phyloP scores from a whole-genome alignment of 2,888 invertebrate genomes.

The Colletes collaris region DNA sequence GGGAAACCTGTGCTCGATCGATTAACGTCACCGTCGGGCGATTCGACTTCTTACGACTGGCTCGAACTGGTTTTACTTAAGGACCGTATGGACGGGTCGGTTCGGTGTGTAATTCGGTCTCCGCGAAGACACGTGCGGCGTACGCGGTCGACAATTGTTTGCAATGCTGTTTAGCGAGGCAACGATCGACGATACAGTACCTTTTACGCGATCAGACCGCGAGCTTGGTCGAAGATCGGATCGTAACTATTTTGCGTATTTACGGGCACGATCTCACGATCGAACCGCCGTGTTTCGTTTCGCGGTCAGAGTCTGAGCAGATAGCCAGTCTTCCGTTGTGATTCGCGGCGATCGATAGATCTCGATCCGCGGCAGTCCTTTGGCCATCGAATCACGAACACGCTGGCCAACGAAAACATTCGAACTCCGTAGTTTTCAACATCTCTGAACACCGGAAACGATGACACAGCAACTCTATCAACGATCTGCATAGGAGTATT shows the following conservation, averaged over 20 bases:
- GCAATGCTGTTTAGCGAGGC: conserved; percentile 29
- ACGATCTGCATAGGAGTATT: too few relatives aligned
- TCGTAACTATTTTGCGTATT: conserved; percentile 8
- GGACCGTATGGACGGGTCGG: conserved; percentile 7
- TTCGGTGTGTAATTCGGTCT: conserved; percentile 33
- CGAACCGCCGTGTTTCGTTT: background rate
- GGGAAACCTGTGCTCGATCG: conserved; percentile 50
- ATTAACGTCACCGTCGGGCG: conserved; percentile 57
- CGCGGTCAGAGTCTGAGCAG: background rate
- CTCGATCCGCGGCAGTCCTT: too few relatives aligned
- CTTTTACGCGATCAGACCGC: background rate
- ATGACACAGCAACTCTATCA: too few relatives aligned
- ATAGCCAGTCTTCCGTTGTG: background rate
- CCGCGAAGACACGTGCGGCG: conserved; percentile 9
- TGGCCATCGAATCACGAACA: too few relatives aligned
- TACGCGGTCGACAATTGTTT: conserved; percentile 31
- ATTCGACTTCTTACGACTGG: conserved; percentile 56
- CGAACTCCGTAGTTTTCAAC: too few relatives aligned
- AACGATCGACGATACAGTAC: conserved; percentile 13
- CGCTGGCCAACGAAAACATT: too few relatives aligned
- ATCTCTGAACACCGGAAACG: too few relatives aligned
- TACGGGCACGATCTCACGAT: conserved; percentile 1
- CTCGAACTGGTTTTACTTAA: conserved; percentile 67
- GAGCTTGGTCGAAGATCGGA: conserved; percentile 4
- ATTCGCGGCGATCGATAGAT: background rate